A percentile compares a stretch with the other conserved stretches of the same genome.
These are phyloP conservation scores for Zoanthus sociatus DNA, from an alignment of 92 coral and sea anemone genomes.

Conservation along the genomic window DNA sequence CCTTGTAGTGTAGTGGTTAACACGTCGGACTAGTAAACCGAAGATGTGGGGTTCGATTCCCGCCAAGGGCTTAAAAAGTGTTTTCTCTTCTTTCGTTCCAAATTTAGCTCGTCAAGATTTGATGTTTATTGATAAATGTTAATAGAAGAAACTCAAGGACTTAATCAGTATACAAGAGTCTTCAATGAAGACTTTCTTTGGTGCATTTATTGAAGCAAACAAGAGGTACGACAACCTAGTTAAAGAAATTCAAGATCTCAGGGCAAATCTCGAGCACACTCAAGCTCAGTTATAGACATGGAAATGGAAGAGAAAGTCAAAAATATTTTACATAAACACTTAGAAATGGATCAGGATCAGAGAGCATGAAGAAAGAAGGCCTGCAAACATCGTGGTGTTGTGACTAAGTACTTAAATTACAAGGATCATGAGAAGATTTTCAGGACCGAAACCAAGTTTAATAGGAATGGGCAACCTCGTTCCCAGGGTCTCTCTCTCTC, in stretches of 20 bases:
- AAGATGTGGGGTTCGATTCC: no score
- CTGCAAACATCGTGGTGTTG: not conserved
- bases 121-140: not conserved
- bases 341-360: not conserved
- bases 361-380: not conserved
- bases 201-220: not conserved
- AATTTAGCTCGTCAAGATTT: not conserved
- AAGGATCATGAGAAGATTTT: not conserved
- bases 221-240: not conserved
- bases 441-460: not conserved
- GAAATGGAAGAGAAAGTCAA: slow-evolving; percentile 58
- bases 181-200: not conserved
- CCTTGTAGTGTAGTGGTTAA: no score
- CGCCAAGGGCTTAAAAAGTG: no score
- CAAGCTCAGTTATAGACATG: slow-evolving; percentile 8
- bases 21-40: no score
- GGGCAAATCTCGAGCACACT: not conserved
- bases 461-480: no score
- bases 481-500: no score
- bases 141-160: not conserved
- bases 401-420: not conserved
- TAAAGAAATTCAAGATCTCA: not conserved
- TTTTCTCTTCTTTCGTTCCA: not conserved
- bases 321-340: slow-evolving; percentile 19
- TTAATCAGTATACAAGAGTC: not conserved